Conservation (phyloP, 1,140 invertebrate species). For the Drosophila lini region DNA sequence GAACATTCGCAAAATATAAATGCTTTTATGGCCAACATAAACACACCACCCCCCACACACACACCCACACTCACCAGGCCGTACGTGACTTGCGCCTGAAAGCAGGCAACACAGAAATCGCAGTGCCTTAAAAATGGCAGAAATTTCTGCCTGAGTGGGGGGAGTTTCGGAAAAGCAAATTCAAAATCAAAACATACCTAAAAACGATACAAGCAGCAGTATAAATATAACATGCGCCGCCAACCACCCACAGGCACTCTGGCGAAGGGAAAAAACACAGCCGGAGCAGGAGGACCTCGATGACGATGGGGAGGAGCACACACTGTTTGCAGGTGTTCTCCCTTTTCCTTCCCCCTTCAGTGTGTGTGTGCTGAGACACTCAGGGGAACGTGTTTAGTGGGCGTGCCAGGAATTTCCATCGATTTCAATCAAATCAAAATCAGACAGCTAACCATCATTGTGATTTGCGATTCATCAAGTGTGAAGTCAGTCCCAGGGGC, state of each 20-base stretch:
- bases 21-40: constrained; percentile 59
- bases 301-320: neutral
- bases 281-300: neutral
- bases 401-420: constrained; percentile 17
- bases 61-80: constrained; percentile 1
- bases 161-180: constrained; percentile 40
- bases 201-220: constrained; percentile 65
- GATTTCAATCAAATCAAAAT: constrained; percentile 54
- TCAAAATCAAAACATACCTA: constrained; percentile 76
- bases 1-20: constrained; percentile 68
- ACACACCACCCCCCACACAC: constrained; percentile 5
- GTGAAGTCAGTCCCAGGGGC: neutral
- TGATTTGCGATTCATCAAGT: constrained; percentile 15
- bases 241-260: constrained; percentile 19
- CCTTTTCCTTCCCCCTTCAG: constrained; percentile 1
- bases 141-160: constrained; percentile 4
- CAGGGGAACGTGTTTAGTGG: constrained; percentile 14
- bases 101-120: constrained; percentile 65
- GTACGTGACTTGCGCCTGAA: constrained; percentile 74
- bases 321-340: constrained; percentile 38
- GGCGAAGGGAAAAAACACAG: constrained; percentile 10
- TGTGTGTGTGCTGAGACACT: constrained; percentile 7
- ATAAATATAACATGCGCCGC: constrained; percentile 56
- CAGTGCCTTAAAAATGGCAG: constrained; percentile 61
- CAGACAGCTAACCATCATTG: constrained; percentile 11